These are phyloP conservation scores for Scaptomyza cyrtandrae DNA, from an alignment of 2,888 invertebrate genomes.

Conservation along the genomic window DNA sequence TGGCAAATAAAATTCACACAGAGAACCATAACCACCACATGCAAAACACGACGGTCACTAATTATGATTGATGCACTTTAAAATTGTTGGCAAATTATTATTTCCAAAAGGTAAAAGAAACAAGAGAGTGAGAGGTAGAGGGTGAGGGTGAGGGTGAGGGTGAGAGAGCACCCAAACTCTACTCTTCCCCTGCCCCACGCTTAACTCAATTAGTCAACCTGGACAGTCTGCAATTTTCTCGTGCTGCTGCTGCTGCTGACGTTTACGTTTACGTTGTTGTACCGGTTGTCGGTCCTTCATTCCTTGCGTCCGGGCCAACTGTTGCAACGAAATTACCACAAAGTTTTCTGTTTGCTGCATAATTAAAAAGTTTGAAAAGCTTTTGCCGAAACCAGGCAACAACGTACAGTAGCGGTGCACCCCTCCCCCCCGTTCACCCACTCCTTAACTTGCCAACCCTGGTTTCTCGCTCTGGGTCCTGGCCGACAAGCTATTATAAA, in stretches of 20 bases:
- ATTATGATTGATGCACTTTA: conserved; percentile 79
- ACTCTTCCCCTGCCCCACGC: conserved; percentile 30
- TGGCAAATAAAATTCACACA: conserved; percentile 11
- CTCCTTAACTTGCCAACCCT: conserved; percentile 5
- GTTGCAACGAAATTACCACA: conserved; percentile 79
- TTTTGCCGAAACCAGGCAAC: conserved; percentile 77
- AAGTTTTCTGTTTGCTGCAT: conserved; percentile 80
- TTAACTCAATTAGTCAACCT: conserved; percentile 77
- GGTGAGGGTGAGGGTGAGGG: too few relatives aligned
- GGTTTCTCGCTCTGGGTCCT: conserved; percentile 19
- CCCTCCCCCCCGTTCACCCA: background rate
- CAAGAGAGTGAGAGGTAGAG: background rate
- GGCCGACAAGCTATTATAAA: conserved; percentile 69
- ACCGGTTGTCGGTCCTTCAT: conserved; percentile 50
- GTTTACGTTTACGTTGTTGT: conserved; percentile 23
- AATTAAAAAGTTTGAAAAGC: conserved; percentile 80
- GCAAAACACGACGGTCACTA: conserved; percentile 63
- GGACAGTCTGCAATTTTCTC: conserved; percentile 53
- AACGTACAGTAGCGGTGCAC: conserved; percentile 19
- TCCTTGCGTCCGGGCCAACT: conserved; percentile 66
- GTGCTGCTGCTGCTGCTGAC: conserved; percentile 27
- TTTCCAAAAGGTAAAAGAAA: conserved; percentile 51
- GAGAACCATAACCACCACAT: conserved; percentile 10
- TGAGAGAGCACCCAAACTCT: background rate
- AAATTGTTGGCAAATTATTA: conserved; percentile 79